phyloP scores from a whole-genome alignment of 2,888 invertebrate species.

The Acleris sparsana region DNA sequence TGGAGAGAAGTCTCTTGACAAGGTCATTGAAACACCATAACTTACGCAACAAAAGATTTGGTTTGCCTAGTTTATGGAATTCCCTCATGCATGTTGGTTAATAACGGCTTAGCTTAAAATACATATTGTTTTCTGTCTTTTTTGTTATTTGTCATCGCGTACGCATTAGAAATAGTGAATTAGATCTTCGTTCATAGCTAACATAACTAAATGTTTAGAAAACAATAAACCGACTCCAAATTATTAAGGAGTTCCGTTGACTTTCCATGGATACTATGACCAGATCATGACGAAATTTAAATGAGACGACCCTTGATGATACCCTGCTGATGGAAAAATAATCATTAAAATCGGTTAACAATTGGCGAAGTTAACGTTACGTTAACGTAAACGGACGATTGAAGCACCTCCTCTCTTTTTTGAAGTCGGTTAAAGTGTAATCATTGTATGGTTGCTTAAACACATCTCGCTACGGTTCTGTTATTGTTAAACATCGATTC shows the following conservation, averaged over 20 bases:
- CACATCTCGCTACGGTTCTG: slow-evolving; percentile 11
- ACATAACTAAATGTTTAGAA: background rate
- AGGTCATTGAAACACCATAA: slow-evolving; percentile 41
- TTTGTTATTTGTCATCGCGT: slow-evolving; percentile 33
- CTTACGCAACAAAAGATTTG: slow-evolving; percentile 44
- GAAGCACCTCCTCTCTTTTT: too few relatives aligned
- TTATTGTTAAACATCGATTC: slow-evolving; percentile 4
- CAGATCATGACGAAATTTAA: too few relatives aligned
- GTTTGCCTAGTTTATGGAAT: slow-evolving; percentile 47
- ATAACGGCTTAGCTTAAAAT: slow-evolving; percentile 55
- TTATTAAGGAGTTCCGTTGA: too few relatives aligned
- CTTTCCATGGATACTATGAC: too few relatives aligned
- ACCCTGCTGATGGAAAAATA: too few relatives aligned
- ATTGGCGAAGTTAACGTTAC: too few relatives aligned
- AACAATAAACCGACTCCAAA: too few relatives aligned
- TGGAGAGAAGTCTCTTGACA: slow-evolving; percentile 49
- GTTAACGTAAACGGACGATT: too few relatives aligned
- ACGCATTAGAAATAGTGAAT: slow-evolving; percentile 17
- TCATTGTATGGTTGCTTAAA: background rate
- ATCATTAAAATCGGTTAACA: too few relatives aligned
- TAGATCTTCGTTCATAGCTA: slow-evolving; percentile 16
- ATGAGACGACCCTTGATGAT: too few relatives aligned
- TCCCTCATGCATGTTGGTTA: slow-evolving; percentile 50
- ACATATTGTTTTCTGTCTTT: slow-evolving; percentile 6
- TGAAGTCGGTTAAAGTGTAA: background rate